Conservation (phyloP, 1,140 invertebrate species). For the Saxidomus purpurata region DNA sequence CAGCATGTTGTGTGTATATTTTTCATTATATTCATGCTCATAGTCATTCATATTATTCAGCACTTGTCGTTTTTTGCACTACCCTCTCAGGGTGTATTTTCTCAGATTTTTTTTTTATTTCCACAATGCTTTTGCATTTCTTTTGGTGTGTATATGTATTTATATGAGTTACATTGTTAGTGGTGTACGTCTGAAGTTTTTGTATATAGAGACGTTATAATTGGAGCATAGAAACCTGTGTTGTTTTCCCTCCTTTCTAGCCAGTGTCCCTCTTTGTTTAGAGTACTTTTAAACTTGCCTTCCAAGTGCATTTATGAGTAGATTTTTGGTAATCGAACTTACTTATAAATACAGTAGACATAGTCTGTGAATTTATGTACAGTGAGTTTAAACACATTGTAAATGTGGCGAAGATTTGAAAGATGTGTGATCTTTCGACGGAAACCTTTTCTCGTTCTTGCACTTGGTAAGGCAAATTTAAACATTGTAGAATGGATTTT, state of each 20-base stretch:
- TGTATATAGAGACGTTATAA: conserved; percentile 24
- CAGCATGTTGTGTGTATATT: conserved; percentile 16
- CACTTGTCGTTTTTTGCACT: conserved; percentile 18
- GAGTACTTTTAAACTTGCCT: too few relatives aligned
- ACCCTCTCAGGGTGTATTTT: conserved; percentile 29
- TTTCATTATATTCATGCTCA: conserved; percentile 4
- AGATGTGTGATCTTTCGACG: neutral
- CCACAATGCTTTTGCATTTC: conserved; percentile 40
- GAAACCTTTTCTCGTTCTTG: neutral
- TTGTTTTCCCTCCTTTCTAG: neutral
- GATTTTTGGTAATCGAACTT: neutral
- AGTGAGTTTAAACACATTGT: conserved; percentile 9
- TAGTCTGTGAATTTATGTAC: neutral
- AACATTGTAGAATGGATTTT: neutral
- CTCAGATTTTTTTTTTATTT: neutral
- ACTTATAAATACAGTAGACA: neutral
- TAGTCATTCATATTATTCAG: conserved; percentile 18
- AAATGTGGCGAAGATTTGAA: neutral
- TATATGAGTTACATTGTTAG: conserved; percentile 29
- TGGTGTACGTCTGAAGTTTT: neutral
- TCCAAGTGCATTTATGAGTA: neutral
- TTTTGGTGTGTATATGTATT: neutral
- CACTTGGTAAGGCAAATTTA: neutral
- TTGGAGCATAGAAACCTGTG: conserved; percentile 17
- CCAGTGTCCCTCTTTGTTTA: neutral